A percentile compares a stretch with the other conserved stretches of the same genome.
phyloP scores from a whole-genome alignment of 1,140 invertebrate genomes.

The Heliconius eleuchia region DNA sequence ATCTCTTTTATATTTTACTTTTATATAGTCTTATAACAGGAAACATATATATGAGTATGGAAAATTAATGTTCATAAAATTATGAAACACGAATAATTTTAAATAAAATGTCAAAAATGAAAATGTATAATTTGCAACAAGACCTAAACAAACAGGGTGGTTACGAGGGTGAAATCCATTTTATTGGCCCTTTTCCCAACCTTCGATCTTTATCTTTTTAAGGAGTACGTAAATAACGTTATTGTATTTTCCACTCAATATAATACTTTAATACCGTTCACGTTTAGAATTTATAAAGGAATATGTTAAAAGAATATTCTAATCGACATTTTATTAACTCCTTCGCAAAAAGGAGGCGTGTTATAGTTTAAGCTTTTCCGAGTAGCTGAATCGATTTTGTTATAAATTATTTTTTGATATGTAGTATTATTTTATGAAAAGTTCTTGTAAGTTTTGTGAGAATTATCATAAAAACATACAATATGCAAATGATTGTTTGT shows the following conservation, averaged over 20 bases:
- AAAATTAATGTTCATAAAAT: neutral
- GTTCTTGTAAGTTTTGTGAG: too few species aligned
- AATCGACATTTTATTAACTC: neutral
- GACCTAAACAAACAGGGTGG: slow-evolving; percentile 25
- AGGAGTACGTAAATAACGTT: slow-evolving; percentile 18
- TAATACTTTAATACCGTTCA: slow-evolving; percentile 10
- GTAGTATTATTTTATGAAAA: too few species aligned
- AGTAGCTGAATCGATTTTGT: neutral
- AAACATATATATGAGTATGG: neutral
- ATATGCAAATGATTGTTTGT: too few species aligned
- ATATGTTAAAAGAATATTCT: neutral
- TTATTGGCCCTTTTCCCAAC: slow-evolving; percentile 18
- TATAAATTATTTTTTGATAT: neutral
- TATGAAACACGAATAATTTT: neutral
- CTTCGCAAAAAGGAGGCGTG: neutral
- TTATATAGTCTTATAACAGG: neutral
- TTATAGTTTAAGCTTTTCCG: neutral
- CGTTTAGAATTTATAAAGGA: neutral
- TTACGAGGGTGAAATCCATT: slow-evolving; percentile 28
- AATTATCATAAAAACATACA: too few species aligned
- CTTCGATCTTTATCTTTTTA: slow-evolving; percentile 33
- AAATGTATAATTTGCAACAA: slow-evolving; percentile 25
- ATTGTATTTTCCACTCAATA: slow-evolving; percentile 15
- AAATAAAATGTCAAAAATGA: neutral
- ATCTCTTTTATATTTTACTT: too few species aligned